Evolutionary conservation across 2,888 invertebrate species (phyloP), one percentile per base, ranked within the genome.

Genomic region (Lasioglossum malachurum): DNA sequence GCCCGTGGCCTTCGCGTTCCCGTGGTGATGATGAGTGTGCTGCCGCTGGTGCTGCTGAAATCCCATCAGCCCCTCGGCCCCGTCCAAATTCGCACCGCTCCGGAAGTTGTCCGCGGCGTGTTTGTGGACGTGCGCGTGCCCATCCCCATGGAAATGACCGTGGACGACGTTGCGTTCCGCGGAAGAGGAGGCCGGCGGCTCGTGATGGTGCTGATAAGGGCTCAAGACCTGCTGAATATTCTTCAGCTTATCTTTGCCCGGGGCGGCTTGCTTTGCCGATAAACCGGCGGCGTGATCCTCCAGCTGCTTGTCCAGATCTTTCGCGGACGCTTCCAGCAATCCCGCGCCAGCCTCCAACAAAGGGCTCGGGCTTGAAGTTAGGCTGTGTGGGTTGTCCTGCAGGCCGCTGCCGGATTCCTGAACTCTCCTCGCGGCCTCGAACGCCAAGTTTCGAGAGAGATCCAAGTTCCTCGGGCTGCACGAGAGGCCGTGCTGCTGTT

Each of bases 131-230:
- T 92, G 92, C 2, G 73, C 80, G 64, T 92, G 92, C 10, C 88
- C 53, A n/a, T 92, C 92, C 12, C 82, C 79, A 76, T 91, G 91
- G 71, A 92, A 92, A 57, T 92, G 92, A 0, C 89, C 92, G 67
- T 92, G 92, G 27, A 92, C 87, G 46, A 53, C 53, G 53, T 85
- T 86, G 16, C 88, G 86, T 41, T 91, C 91, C 35, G 87, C 38
- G 19, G 89, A 80, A 10, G 53, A 53, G 3, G 53, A 53, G 53
- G 8, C 8, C 27, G 84, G 74, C 41, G 91, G 80, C 64, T 92
- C 92, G 75, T 90, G 92, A 85, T 92, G 92, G 74, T 92, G 92
- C 64, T 92, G 92, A 82, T 93, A 93, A 27, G 92, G 90, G 74
- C 89, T 92, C 57, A 92, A 72, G 10, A 91, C 90, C 31, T 92